Conservation (phyloP, 2,113 vertebrate species). For the Psettodes erumei region DNA sequence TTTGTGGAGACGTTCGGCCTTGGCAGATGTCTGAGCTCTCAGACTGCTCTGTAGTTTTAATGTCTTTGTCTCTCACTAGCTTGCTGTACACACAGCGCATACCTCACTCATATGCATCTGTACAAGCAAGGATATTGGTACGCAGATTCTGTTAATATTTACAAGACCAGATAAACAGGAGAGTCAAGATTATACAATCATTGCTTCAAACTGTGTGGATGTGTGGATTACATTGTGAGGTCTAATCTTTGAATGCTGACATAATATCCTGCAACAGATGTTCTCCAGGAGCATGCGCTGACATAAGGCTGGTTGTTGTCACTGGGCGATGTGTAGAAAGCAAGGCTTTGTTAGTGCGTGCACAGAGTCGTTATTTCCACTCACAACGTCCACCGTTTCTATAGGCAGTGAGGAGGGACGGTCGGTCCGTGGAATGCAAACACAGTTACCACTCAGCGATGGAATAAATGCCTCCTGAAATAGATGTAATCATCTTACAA, state of each 20-base stretch:
- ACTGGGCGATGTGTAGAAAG: background rate
- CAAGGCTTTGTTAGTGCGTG: background rate
- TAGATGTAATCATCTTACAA: slow-evolving; percentile 92
- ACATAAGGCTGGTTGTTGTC: no score
- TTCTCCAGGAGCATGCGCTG: slow-evolving; percentile 29
- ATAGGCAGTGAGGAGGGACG: slow-evolving; percentile 20
- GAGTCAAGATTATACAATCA: no score
- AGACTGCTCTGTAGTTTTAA: no score
- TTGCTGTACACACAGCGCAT: no score
- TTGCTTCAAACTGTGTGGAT: slow-evolving; percentile 5
- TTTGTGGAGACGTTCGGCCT: no score
- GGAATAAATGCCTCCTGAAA: slow-evolving; percentile 88
- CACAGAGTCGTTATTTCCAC: background rate
- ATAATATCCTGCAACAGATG: slow-evolving; percentile 60
- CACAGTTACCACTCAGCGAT: slow-evolving; percentile 75
- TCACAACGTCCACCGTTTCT: background rate
- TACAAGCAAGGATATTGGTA: no score
- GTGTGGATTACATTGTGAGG: slow-evolving; percentile 49
- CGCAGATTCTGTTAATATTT: no score
- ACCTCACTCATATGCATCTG: no score
- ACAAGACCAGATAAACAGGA: no score
- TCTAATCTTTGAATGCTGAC: slow-evolving; percentile 56
- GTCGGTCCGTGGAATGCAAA: slow-evolving; percentile 55
- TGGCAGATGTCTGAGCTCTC: no score
- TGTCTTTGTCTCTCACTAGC: no score